Percentiles rank a stretch among this genome's conserved stretches.
phyloP scores from a whole-genome alignment of 2,888 invertebrate genomes.

The Omphaloscelis lunosa region DNA sequence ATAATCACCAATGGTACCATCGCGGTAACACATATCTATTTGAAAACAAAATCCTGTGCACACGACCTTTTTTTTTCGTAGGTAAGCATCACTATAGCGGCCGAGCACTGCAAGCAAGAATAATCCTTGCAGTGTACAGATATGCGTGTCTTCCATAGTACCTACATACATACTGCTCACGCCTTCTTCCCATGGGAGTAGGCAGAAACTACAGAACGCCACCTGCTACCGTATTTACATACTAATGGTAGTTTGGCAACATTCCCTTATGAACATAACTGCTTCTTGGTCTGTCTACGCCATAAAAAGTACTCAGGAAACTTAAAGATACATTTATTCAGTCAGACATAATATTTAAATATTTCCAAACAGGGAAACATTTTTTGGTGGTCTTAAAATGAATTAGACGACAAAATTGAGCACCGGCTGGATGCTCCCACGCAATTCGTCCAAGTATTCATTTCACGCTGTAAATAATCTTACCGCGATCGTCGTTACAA shows the following conservation, averaged over 20 bases:
- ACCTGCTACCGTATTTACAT: too few species aligned
- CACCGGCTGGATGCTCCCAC: slow-evolving; percentile 55
- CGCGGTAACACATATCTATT: too few species aligned
- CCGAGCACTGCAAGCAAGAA: too few species aligned
- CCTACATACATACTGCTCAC: too few species aligned
- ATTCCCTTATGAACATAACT: not conserved
- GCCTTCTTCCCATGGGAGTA: too few species aligned
- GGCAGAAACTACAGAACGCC: too few species aligned
- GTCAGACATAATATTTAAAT: not conserved
- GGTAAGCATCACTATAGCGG: too few species aligned
- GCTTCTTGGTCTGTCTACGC: not conserved
- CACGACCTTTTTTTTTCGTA: too few species aligned
- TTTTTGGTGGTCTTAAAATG: slow-evolving; percentile 31
- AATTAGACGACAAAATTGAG: slow-evolving; percentile 24
- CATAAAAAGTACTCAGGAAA: not conserved
- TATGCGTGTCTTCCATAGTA: too few species aligned
- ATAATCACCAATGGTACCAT: not conserved
- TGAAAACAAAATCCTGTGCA: too few species aligned
- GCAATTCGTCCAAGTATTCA: slow-evolving; percentile 40
- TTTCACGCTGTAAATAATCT: slow-evolving; percentile 36
- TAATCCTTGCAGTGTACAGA: too few species aligned
- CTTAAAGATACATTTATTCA: not conserved
- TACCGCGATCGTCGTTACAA: slow-evolving; percentile 19
- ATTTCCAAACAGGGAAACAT: slow-evolving; percentile 14
- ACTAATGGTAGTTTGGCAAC: not conserved